phyloP scores from a whole-genome alignment of 2,888 invertebrate species.

The Temnothorax rugatulus region DNA sequence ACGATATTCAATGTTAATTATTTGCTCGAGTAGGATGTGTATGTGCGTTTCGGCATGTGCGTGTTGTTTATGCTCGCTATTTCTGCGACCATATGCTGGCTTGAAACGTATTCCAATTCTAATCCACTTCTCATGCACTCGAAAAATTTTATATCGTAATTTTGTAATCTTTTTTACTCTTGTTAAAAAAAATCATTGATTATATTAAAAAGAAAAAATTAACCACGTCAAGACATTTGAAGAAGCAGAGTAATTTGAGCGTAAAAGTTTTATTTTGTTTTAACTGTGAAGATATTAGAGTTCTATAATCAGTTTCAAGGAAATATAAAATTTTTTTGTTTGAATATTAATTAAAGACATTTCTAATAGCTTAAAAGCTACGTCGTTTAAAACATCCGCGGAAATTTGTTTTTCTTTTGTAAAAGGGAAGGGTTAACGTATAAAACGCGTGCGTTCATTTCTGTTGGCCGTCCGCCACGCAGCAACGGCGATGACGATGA shows the following conservation, averaged over 20 bases:
- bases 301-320: background rate
- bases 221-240: background rate
- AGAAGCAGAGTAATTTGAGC: background rate
- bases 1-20: conserved; percentile 28
- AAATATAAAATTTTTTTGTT: background rate
- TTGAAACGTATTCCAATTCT: background rate
- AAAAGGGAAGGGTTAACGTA: conserved; percentile 32
- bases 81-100: background rate
- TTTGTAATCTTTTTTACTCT: background rate
- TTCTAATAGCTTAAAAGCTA: background rate
- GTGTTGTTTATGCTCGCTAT: conserved; percentile 30
- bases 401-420: background rate
- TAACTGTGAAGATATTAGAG: background rate
- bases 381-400: background rate
- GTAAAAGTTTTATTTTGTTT: background rate
- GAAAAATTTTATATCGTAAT: background rate
- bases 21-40: conserved; percentile 7
- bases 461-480: conserved; percentile 70
- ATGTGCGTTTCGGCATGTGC: conserved; percentile 11
- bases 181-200: background rate
- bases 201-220: background rate
- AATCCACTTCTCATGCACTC: background rate
- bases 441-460: conserved; percentile 68
- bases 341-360: background rate
- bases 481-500: conserved; percentile 61